Evolutionary conservation across 1,140 invertebrate species (phyloP), one percentile per base, ranked within the genome.

Genomic region (Rhyzopertha dominica): DNA sequence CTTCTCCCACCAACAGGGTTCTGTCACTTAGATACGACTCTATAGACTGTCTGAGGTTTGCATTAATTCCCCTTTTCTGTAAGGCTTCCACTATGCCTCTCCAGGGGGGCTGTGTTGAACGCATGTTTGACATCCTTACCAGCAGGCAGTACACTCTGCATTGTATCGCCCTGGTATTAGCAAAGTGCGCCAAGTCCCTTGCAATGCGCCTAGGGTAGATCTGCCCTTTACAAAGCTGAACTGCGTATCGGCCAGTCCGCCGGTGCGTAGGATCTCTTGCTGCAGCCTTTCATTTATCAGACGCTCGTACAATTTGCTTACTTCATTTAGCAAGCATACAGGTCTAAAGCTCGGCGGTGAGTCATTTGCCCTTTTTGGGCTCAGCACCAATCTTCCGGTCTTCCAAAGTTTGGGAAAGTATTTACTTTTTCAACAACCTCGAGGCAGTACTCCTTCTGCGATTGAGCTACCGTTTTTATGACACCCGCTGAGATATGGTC

Each of bases 81-180:
- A 47, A 13, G 2, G n/a, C 38, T 5, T 32, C 8, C 7, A 51
- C 13, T 2, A 46, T 47, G 10, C 19, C 39, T 3, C 20, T 14
- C 53, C 53, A 58, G 13, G 45, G 30, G n/a, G 1, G 44, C 47
- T n/a, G 46, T 32, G 24, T 58, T 55, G 28, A 58, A 58, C 2
- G 56, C 56, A 20, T 58, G 55, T 35, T 35, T 30, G 12, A 58
- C 40, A 29, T 55, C 50, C 1, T 39, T 28, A 51, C 39, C 40
- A 57, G 20, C 7, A 45, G 19, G 26, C 34, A 40, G 9, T 49
- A 45, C 8, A 32, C 26, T 18, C 54, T 31, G 31, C 41, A 24
- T 14, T 30, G 31, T 14, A 43, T 17, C 12, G 31, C 41, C 59
- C 63, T 17, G 9, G n/a, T 7, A 41, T 30, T 1, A 62, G 63